phyloP scores from a whole-genome alignment of 2,888 invertebrate species.

The Melieria omissa region DNA sequence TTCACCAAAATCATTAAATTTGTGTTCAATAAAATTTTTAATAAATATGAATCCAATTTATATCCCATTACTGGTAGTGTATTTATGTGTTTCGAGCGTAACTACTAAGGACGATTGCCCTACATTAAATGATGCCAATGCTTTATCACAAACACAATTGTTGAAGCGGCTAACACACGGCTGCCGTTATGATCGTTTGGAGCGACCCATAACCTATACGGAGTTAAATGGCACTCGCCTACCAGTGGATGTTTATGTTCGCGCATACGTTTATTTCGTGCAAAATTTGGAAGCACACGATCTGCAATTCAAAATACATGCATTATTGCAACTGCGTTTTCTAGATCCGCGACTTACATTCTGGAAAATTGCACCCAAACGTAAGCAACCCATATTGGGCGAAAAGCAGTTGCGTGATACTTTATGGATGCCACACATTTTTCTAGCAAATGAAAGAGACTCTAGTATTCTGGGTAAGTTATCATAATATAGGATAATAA shows the following conservation, averaged over 20 bases:
- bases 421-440: constrained; percentile 86
- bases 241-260: constrained; percentile 78
- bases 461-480: constrained; percentile 75
- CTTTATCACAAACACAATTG: constrained; percentile 79
- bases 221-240: constrained; percentile 66
- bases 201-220: constrained; percentile 70
- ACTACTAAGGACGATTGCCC: constrained; percentile 66
- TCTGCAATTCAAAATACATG: constrained; percentile 86
- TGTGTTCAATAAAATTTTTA: too few species aligned
- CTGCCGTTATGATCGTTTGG: constrained; percentile 81
- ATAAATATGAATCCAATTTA: too few species aligned
- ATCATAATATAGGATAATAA: too few species aligned
- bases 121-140: constrained; percentile 70
- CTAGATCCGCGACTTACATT: constrained; percentile 78
- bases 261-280: constrained; percentile 85
- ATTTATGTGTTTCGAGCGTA: neutral
- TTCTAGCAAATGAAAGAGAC: constrained; percentile 80
- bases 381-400: constrained; percentile 76
- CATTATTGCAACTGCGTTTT: constrained; percentile 83
- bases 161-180: constrained; percentile 76
- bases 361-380: constrained; percentile 74
- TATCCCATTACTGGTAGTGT: too few species aligned
- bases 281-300: constrained; percentile 86
- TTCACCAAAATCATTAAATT: too few species aligned
- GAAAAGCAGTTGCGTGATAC: constrained; percentile 76